Base-by-base conservation (phyloP, 2,113 vertebrate species). In the Onychorhynchus coronatus region DNA sequence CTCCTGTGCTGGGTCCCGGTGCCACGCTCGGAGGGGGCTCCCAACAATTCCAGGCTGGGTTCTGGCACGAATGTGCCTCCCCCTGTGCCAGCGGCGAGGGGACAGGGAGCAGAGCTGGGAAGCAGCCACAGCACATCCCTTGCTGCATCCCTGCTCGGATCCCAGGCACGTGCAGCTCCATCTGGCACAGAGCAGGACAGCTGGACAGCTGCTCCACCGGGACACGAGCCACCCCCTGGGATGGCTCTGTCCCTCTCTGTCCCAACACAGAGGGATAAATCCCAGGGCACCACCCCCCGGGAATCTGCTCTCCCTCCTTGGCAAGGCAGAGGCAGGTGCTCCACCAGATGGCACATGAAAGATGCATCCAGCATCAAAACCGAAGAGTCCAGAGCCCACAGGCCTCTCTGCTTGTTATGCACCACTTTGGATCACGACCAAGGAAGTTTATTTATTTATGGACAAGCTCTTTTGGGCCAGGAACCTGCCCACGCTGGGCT, bases 61-160 rank as follows among this genome's bases (percentile, higher is more conserved):
- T 12, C 5, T 1, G 1, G 24, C 5, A 1, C 3, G 0, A 33
- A 15, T 1, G 3, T 59, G 73, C 37, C 42, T 37, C 58, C 27
- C 50, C 74, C 47, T 1, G 24, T 20, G 59, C 70, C 53, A 21
- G 19, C 11, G 7, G 27, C 27, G 2, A 53, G 7, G 30, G 39
- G 12, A 65, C 5, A 12, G 28, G 63, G 41, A 19, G 4, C 2
- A 16, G 46, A 19, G 22, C 2, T 17, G 4, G 44, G 44, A 25
- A 47, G 5, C 31, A 30, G 35, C 53, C 7, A 2, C 1, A 2
- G 31, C 73, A 22, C 15, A 1, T 31, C 78, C n/a, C 46, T 65
- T 7, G 5, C 66, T 68, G 67, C 23, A 1, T 19, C 49, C 49
- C 72, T 8, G 52, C 78, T 53, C 73, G 3, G 5, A 61, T 67